Evolutionary conservation across 2,888 invertebrate genomes (phyloP).

Genomic region (Ormyrus rosae): DNA sequence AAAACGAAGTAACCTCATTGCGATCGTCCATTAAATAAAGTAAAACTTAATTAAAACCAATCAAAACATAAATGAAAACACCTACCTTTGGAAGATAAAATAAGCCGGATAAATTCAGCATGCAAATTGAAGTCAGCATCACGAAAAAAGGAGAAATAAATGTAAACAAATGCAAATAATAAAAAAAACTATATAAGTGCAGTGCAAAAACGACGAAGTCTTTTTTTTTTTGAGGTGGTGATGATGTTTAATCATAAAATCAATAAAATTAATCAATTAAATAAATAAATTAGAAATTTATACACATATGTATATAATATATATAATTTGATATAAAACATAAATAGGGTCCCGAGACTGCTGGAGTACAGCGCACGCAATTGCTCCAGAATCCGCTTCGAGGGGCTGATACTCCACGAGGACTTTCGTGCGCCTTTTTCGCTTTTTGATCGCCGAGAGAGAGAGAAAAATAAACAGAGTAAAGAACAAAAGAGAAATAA

Average conservation of each 20-base stretch:
- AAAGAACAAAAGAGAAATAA: conserved; percentile 12
- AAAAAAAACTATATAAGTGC: conserved; percentile 44
- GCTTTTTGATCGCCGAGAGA: conserved; percentile 12
- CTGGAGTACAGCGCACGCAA: conserved; percentile 68
- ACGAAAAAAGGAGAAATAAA: conserved; percentile 35
- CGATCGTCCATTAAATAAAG: conserved; percentile 17
- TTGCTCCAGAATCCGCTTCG: conserved; percentile 59
- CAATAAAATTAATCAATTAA: conserved; percentile 75
- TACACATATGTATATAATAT: conserved; percentile 66
- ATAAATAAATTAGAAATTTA: conserved; percentile 75
- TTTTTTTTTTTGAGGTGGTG: conserved; percentile 69
- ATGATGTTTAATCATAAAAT: conserved; percentile 74
- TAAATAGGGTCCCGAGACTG: conserved; percentile 74
- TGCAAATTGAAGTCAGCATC: conserved; percentile 45
- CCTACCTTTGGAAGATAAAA: conserved; percentile 60
- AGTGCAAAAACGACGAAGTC: conserved; percentile 60
- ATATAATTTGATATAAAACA: conserved; percentile 74
- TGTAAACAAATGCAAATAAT: conserved; percentile 18
- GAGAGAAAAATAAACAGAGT: conserved; percentile 14
- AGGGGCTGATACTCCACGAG: conserved; percentile 58
- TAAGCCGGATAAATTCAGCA: conserved; percentile 41
- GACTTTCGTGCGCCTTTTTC: conserved; percentile 45
- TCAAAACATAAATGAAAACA: conserved; percentile 51
- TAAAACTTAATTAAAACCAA: conserved; percentile 21
- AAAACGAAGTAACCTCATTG: conserved; percentile 27